Conservation (phyloP, 2,113 vertebrate species). For the Bos indicus region DNA sequence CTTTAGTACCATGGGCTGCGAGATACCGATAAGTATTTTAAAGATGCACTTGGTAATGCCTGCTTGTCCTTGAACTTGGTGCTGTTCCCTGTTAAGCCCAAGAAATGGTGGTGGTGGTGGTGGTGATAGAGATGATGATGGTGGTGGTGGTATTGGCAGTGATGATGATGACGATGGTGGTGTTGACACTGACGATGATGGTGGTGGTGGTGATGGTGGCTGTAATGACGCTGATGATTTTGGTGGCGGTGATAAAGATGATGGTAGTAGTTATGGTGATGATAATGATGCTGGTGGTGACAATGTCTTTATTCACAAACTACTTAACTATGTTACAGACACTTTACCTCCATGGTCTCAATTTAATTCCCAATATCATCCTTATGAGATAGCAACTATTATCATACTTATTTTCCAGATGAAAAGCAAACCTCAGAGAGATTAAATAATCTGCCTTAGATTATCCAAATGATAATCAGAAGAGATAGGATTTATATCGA, state of each 20-base stretch:
- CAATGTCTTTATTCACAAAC: not conserved
- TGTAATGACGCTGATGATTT: not conserved
- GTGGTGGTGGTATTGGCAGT: no score
- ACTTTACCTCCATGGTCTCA: not conserved
- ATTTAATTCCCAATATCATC: not conserved
- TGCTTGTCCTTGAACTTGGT: not conserved
- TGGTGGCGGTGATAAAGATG: not conserved
- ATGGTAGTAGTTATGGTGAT: not conserved
- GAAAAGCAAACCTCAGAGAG: not conserved
- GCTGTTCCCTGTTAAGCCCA: not conserved
- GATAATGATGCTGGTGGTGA: not conserved
- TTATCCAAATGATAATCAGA: not conserved
- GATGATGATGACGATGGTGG: not conserved
- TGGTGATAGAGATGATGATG: no score
- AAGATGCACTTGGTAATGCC: not conserved
- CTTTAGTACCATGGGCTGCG: not conserved
- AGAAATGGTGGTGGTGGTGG: not conserved
- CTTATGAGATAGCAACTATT: not conserved
- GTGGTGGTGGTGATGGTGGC: rapidly evolving
- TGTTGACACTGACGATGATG: not conserved
- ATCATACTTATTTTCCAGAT: not conserved
- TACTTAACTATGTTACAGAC: not conserved
- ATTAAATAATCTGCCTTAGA: not conserved
- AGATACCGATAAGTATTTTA: not conserved
- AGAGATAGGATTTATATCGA: not conserved